A percentile compares a stretch with the other conserved stretches of the same genome.
Conservation (phyloP, 1,140 invertebrate genomes). For the Delia radicum region DNA sequence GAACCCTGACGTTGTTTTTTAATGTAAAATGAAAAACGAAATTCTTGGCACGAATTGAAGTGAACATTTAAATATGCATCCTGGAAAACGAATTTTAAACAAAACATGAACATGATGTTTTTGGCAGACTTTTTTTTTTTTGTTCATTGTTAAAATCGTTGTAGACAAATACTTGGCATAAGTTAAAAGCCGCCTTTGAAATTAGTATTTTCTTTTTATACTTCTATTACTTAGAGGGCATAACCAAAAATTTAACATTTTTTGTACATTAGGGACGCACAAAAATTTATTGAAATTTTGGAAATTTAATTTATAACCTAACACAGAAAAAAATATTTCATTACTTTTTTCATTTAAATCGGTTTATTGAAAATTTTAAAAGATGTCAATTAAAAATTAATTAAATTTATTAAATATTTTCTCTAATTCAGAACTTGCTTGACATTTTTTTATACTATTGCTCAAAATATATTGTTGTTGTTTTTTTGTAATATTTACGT, state of each 20-base stretch:
- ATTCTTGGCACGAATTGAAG: constrained; percentile 10
- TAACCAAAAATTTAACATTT: not conserved
- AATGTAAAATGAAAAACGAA: not conserved
- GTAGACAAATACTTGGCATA: not conserved
- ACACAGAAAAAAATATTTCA: too few relatives aligned
- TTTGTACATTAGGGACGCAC: not conserved
- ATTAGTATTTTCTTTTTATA: not conserved
- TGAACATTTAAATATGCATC: not conserved
- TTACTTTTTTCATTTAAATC: too few relatives aligned
- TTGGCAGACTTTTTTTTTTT: not conserved
- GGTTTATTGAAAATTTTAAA: too few relatives aligned
- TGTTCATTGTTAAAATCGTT: not conserved
- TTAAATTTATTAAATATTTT: too few relatives aligned
- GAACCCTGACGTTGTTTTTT: not conserved
- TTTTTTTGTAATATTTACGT: too few relatives aligned
- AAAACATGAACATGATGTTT: not conserved
- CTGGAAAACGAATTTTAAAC: not conserved
- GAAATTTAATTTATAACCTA: too few relatives aligned
- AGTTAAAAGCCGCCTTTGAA: not conserved
- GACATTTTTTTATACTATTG: too few relatives aligned
- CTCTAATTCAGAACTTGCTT: too few relatives aligned
- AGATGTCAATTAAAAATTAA: too few relatives aligned
- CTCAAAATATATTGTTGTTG: too few relatives aligned
- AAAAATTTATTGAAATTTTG: not conserved
- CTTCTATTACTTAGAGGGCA: not conserved